These are phyloP conservation scores for Diadegma fenestrale DNA, from an alignment of 2,888 invertebrate genomes.

Conservation along the genomic window DNA sequence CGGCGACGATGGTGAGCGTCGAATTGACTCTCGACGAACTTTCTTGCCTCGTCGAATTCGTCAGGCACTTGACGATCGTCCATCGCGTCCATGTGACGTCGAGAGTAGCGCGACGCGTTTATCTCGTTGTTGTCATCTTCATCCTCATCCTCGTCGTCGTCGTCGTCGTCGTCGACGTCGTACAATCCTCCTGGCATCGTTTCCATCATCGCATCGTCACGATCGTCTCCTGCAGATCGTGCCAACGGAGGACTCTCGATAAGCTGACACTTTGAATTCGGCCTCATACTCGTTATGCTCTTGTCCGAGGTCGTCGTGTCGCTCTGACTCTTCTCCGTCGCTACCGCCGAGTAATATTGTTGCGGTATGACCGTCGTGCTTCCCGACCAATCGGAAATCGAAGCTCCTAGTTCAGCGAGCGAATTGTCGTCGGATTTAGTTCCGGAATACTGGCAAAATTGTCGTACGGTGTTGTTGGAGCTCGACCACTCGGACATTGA, in stretches of 20 bases:
- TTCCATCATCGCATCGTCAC: slow-evolving; percentile 24
- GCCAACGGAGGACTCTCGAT: slow-evolving; percentile 70
- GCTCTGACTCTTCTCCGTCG: slow-evolving; percentile 82
- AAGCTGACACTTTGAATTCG: slow-evolving; percentile 81
- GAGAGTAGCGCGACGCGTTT: slow-evolving; percentile 41
- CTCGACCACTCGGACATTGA: slow-evolving; percentile 96
- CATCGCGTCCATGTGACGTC: slow-evolving; percentile 33
- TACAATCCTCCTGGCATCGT: slow-evolving; percentile 14
- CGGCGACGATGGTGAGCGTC: slow-evolving; percentile 75
- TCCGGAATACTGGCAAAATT: slow-evolving; percentile 88
- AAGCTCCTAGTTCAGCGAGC: slow-evolving; percentile 90
- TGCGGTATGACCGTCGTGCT: slow-evolving; percentile 91
- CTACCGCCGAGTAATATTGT: slow-evolving; percentile 78
- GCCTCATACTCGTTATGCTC: slow-evolving; percentile 81
- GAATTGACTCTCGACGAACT: slow-evolving; percentile 81
- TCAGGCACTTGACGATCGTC: slow-evolving; percentile 58
- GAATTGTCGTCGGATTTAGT: slow-evolving; percentile 93
- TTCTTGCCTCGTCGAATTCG: slow-evolving; percentile 80
- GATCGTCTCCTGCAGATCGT: slow-evolving; percentile 43
- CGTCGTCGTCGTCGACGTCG: slow-evolving; percentile 12
- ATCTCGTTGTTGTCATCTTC: slow-evolving; percentile 55
- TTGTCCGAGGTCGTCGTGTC: slow-evolving; percentile 83
- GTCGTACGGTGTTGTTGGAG: slow-evolving; percentile 93
- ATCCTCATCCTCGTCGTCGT: slow-evolving; percentile 25
- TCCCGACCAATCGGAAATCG: slow-evolving; percentile 94